Evolutionary conservation across 2,797 vertebrate species (phyloP).

Genomic region (Intellagama lesueurii): DNA sequence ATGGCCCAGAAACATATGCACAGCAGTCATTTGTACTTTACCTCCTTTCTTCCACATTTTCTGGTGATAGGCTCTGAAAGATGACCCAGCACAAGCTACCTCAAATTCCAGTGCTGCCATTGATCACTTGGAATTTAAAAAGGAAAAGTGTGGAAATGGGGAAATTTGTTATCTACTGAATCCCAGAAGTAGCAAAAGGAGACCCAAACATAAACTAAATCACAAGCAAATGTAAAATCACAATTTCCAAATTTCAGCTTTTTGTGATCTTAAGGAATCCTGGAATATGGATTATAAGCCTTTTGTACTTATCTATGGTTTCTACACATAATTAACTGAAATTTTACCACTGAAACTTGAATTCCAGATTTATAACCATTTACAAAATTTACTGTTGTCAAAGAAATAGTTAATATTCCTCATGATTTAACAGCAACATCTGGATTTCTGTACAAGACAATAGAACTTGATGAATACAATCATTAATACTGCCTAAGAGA

Average conservation of each 20-base stretch:
- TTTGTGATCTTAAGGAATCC: not conserved
- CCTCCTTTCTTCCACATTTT: constrained; percentile 38
- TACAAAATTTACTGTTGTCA: not conserved
- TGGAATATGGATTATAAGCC: not conserved
- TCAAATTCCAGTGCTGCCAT: rapidly evolving
- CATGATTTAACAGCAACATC: not conserved
- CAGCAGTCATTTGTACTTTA: constrained; percentile 54
- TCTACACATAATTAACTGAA: not conserved
- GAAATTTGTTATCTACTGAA: not conserved
- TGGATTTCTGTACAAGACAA: not conserved
- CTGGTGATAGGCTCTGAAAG: constrained; percentile 27
- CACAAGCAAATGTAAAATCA: not conserved
- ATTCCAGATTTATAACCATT: not conserved
- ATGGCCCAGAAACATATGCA: constrained; percentile 58
- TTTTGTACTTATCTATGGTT: not conserved
- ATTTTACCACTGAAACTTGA: not conserved
- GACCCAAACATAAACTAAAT: not conserved
- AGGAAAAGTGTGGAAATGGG: not conserved
- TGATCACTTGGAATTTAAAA: not conserved
- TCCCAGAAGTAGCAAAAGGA: not conserved
- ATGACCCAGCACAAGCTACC: not conserved
- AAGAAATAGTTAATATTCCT: not conserved
- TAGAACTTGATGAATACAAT: not conserved
- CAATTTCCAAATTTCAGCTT: not conserved
- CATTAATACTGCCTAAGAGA: not conserved